Percentiles rank a stretch among this genome's conserved stretches.
phyloP scores from a whole-genome alignment of 2,797 vertebrate species.

The Pterois miles region DNA sequence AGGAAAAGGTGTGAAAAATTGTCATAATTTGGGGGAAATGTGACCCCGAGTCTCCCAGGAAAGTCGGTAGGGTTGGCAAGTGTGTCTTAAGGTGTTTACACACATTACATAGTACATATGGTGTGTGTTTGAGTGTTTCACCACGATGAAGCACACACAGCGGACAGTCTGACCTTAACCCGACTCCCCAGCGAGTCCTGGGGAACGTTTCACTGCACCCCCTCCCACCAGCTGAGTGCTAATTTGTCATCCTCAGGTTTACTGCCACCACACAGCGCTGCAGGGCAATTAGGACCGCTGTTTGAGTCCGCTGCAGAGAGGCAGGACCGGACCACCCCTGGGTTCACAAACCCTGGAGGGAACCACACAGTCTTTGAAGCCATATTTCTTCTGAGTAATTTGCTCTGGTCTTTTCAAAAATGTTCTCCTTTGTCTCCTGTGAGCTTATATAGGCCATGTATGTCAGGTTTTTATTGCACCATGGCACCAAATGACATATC shows the following conservation, averaged over 20 bases:
- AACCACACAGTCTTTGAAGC: not conserved
- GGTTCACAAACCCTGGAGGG: slow-evolving; percentile 24
- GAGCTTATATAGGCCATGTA: not conserved
- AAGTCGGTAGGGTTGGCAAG: too few species aligned
- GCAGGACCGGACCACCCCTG: too few species aligned
- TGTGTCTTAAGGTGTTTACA: not conserved
- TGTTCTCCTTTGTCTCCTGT: slow-evolving; percentile 7
- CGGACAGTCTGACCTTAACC: slow-evolving; percentile 63
- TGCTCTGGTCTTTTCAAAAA: not conserved
- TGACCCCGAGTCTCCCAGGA: too few species aligned
- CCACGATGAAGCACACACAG: slow-evolving; percentile 31
- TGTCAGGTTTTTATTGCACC: slow-evolving; percentile 11
- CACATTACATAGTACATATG: not conserved
- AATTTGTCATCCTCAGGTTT: slow-evolving; percentile 69
- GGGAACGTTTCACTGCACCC: slow-evolving; percentile 28
- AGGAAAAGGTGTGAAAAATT: too few species aligned
- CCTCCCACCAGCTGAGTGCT: slow-evolving; percentile 60
- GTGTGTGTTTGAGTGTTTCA: slow-evolving; percentile 40
- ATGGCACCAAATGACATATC: slow-evolving; percentile 3
- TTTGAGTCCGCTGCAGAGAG: slow-evolving; percentile 32
- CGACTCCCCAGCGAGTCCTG: slow-evolving; percentile 39
- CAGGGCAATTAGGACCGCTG: slow-evolving; percentile 56
- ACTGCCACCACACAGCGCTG: slow-evolving; percentile 44
- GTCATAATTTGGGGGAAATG: too few species aligned
- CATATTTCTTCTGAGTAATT: too few species aligned